Base-by-base conservation (phyloP, 2,113 vertebrate genomes). In the Sardina pilchardus region DNA sequence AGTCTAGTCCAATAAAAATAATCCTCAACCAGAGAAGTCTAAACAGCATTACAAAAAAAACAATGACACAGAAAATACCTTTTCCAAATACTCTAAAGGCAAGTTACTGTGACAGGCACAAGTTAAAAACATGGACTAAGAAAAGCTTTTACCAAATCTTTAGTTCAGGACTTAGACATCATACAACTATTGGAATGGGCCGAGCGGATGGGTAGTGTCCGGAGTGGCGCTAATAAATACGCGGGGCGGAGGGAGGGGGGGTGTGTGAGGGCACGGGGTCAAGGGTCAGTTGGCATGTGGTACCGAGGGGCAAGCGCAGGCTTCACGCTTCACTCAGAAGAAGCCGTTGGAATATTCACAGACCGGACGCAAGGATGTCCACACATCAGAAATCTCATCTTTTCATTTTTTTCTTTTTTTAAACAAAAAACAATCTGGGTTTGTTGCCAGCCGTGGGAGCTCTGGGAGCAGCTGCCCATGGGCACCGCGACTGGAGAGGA, bases 1-100 rank as follows among this genome's bases (percentile, higher is more conserved):
- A 89, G 87, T 93, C 93, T 95, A 95, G 90, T 92, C 91, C 91
- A 89, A 93, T 94, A 93, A 93, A 96, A 94, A 94, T 91, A 92
- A 93, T 91, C 91, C 91, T 92, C 88, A 90, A 87, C 91, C 92
- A 90, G 92, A 90, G 92, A 94, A 91, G 87, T 93, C 92, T 94
- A 94, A 95, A 94, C 93, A 94, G 90, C 91, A 88, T 94, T 95
- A 94, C 93, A 94, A 95, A 88, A 95, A 93, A 71, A 71, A 30
- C 93, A 93, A 93, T 91, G 93, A 94, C 91, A 93, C 90, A 90
- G 90, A 92, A 92, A 93, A 89, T 6, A 92, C 90, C 85, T 92
- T 89, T 89, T 88, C 90, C 91, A 93, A 94, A 91, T 91, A 92
- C 91, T 93, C 80, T 90, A 90, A 93, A 93, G 94, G 93, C 92